These are phyloP conservation scores for Pachyseris speciosa DNA, from an alignment of 64 coral and sea anemone genomes.

Conservation along the genomic window DNA sequence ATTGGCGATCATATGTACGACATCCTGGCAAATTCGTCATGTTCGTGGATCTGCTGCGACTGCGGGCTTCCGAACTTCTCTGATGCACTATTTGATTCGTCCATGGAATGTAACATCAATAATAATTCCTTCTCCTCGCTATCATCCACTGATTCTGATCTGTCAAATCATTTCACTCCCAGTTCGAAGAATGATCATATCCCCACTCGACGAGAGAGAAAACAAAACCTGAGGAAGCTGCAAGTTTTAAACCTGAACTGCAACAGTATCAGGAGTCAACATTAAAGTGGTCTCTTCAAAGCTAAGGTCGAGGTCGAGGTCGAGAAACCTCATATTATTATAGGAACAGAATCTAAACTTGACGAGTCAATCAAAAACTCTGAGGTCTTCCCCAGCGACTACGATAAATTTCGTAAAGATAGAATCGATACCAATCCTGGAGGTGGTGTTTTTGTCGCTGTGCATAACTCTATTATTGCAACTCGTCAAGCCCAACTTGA, in stretches of 20 bases:
- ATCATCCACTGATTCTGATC: not conserved
- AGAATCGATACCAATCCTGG: constrained; percentile 62
- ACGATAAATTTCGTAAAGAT: constrained; percentile 80
- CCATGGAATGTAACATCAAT: not conserved
- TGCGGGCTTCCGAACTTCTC: constrained; percentile 32
- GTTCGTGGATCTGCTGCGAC: constrained; percentile 23
- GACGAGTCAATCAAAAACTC: constrained; percentile 49
- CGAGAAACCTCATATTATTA: not conserved
- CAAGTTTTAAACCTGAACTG: constrained; percentile 62
- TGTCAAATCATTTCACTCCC: not conserved
- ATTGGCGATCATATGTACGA: not conserved
- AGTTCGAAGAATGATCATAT: not conserved
- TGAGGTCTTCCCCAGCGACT: constrained; percentile 65
- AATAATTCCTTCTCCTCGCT: not conserved
- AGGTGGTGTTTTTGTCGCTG: constrained; percentile 74
- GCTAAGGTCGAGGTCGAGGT: constrained; percentile 8
- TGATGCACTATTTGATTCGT: not conserved
- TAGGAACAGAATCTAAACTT: constrained; percentile 26
- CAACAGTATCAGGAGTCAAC: constrained; percentile 77
- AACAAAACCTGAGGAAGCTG: constrained; percentile 27
- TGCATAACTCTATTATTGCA: constrained; percentile 76
- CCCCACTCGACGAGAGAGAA: not conserved
- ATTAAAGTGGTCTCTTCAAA: too few relatives aligned
- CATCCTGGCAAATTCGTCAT: constrained; percentile 14
- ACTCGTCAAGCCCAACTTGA: constrained; percentile 46